phyloP scores from a whole-genome alignment of 2,888 invertebrate genomes.

The Thymelicus acteon region DNA sequence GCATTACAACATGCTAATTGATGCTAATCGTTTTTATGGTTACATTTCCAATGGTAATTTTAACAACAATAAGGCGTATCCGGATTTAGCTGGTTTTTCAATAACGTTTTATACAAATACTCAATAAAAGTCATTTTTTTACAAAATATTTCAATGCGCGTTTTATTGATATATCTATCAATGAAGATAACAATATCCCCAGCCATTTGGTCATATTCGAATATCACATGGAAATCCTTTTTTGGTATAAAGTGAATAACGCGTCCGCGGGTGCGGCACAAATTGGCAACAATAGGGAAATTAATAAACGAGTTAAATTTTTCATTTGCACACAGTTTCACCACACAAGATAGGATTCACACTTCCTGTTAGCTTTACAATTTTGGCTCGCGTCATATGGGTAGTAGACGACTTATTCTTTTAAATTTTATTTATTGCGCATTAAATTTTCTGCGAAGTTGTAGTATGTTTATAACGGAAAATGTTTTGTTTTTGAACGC shows the following conservation, averaged over 20 bases:
- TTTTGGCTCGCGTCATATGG: conserved; percentile 54
- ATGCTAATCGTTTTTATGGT: no score
- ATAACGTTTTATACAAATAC: no score
- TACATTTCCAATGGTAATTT: no score
- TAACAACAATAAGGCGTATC: no score
- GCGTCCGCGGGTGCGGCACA: conserved; percentile 57
- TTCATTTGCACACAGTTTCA: conserved; percentile 75
- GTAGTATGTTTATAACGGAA: no score
- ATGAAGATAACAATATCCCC: conserved; percentile 2
- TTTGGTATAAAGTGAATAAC: conserved; percentile 49
- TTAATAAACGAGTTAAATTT: conserved; percentile 73
- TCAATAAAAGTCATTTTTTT: no score
- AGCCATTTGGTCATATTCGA: not conserved
- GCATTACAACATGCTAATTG: no score
- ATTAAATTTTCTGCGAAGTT: no score
- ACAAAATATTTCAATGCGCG: no score
- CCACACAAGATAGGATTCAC: conserved; percentile 61
- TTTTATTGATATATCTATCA: not conserved
- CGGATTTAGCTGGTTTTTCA: no score
- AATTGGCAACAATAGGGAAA: conserved; percentile 73
- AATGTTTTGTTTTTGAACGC: no score
- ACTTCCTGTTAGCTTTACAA: conserved; percentile 70
- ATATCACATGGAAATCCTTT: conserved; percentile 33
- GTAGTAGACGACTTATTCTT: not conserved
- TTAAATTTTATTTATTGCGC: no score